Base-by-base conservation (phyloP, 2,113 vertebrate genomes). In the Sinocyclocheilus anshuiensis region DNA sequence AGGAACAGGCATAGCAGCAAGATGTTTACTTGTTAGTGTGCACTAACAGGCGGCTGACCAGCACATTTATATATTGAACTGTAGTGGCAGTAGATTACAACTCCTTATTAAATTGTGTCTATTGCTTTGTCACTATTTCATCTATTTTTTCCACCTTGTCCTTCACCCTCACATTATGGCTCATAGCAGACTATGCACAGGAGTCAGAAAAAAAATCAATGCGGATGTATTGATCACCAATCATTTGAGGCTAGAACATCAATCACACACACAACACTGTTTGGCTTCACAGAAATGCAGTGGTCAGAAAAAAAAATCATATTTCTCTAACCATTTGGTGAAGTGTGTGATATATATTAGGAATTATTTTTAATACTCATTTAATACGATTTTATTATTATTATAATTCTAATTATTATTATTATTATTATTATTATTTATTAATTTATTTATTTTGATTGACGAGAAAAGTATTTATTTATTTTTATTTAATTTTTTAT, bases 171-270 rank as follows among this genome's bases (percentile, higher is more conserved):
- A 55, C 26, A 72, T 72, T 83, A 55, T 72, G 65, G 65, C 24
- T 82, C n/a, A 82, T 33, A 33, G 63, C 18, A 48, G 79, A 63
- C 48, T 63, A 59, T 84, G 69, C 88, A 74, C 87, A 86, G 26
- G 82, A 85, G 83, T 77, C 50, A 4, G n/a, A 80, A 89, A 36
- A 33, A 33, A 67, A 88, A 90, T 93, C 90, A 90, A 89, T 93
- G 90, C 80, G 20, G 63, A 71, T 8, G 6, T 91, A 93, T 94
- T 93, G 93, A 94, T 92, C 89, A 87, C 80, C 88, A 88, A 88
- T 90, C 93, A 92, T 88, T 89, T 86, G 77, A 89, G 92, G 88
- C 90, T 93, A 45, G 85, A 91, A 92, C 92, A 94, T 93, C 90
- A 92, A 93, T 94, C 90, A 93, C 90, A 92, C 83, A 77, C 91